Conservation (phyloP, 2,888 invertebrate species). For the Lottia gigantea region DNA sequence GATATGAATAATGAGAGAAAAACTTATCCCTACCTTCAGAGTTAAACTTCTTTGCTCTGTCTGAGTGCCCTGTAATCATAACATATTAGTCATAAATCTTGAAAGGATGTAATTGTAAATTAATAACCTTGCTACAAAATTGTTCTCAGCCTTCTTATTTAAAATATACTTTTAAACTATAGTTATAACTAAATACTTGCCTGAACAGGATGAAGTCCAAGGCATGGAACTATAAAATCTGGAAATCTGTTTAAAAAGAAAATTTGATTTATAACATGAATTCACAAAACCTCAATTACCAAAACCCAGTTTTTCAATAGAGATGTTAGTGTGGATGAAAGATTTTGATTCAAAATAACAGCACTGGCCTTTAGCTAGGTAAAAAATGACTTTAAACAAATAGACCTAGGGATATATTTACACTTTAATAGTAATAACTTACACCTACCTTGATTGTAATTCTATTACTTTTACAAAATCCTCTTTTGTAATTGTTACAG, state of each 20-base stretch:
- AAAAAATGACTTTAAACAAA: no score
- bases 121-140: no score
- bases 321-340: no score
- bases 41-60: slow-evolving; percentile 47
- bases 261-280: no score
- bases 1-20: no score
- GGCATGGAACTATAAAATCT: slow-evolving; percentile 53
- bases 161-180: neutral
- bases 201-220: slow-evolving; percentile 58
- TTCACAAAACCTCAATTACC: no score
- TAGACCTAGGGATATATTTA: no score
- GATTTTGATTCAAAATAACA: no score
- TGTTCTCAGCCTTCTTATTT: neutral
- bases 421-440: neutral
- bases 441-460: neutral
- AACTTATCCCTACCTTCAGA: slow-evolving; percentile 35
- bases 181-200: slow-evolving; percentile 5
- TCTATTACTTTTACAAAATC: neutral
- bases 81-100: neutral
- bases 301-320: no score
- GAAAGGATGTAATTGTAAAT: neutral
- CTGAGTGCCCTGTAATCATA: slow-evolving; percentile 28
- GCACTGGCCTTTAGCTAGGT: no score
- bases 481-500: neutral
- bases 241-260: slow-evolving; percentile 39